A percentile compares a stretch with the other conserved stretches of the same genome.
These are phyloP conservation scores for Nematolebias whitei DNA, from an alignment of 2,113 vertebrate genomes.

Conservation along the genomic window DNA sequence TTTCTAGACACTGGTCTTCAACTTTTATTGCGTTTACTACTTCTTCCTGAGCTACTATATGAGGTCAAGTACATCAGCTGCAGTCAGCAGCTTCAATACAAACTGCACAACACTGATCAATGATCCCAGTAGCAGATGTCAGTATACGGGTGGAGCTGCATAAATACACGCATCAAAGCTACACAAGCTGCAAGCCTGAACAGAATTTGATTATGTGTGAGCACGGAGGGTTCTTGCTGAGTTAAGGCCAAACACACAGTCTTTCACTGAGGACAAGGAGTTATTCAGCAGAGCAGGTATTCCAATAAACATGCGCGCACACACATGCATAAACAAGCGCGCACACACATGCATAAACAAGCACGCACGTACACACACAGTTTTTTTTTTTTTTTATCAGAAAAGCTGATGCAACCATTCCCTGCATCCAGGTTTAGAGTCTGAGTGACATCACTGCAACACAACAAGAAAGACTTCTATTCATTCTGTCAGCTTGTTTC, in stretches of 20 bases:
- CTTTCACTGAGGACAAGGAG: conserved; percentile 58
- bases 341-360: no score
- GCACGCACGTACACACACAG: conserved; percentile 11
- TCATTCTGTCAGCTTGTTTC: conserved; percentile 37
- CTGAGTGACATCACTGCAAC: conserved; percentile 48
- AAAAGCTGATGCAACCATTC: conserved; percentile 49
- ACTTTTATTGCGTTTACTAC: not conserved
- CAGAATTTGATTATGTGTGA: conserved; percentile 27
- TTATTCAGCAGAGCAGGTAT: conserved; percentile 56
- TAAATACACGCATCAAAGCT: conserved; percentile 17
- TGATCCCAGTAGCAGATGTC: conserved; percentile 1
- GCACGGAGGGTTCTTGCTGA: conserved; percentile 35
- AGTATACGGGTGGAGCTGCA: conserved; percentile 20
- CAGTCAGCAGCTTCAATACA: conserved; percentile 33
- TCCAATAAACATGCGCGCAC: conserved; percentile 32
- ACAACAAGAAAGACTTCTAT: conserved; percentile 57
- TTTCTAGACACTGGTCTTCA: not conserved
- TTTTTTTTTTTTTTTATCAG: conserved; percentile 17
- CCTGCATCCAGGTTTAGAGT: conserved; percentile 21
- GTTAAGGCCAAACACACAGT: conserved; percentile 49
- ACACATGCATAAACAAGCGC: no score
- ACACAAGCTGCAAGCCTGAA: not conserved
- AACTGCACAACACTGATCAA: conserved; percentile 19
- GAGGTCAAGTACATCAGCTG: conserved; percentile 3
- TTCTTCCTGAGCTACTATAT: conserved; percentile 13